These are phyloP conservation scores for Metacarcinus magister DNA, from an alignment of 2,888 invertebrate species.

Conservation along the genomic window DNA sequence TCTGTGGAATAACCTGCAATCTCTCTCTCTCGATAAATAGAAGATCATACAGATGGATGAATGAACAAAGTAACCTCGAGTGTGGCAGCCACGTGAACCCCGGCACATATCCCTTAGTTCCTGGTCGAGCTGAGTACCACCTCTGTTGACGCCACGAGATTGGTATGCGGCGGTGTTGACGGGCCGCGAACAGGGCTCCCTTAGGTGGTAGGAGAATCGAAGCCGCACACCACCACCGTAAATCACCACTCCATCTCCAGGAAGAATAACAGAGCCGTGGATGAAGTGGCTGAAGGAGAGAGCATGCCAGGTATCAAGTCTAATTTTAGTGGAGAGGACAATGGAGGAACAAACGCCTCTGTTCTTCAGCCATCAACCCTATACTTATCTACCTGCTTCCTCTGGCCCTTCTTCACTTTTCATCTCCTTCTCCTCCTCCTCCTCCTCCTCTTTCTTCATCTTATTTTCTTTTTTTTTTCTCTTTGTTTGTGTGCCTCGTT, in stretches of 20 bases:
- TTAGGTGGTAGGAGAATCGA: background rate
- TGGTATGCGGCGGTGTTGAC: slow-evolving; percentile 15
- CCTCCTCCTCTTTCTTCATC: background rate
- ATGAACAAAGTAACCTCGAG: slow-evolving; percentile 41
- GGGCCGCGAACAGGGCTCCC: slow-evolving; percentile 5
- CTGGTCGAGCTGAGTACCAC: background rate
- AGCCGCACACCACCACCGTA: slow-evolving; percentile 8
- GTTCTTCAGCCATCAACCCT: slow-evolving; percentile 43
- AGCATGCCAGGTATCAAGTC: slow-evolving; percentile 37
- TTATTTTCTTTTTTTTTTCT: background rate
- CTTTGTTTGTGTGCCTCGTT: background rate
- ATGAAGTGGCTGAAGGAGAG: slow-evolving; percentile 31
- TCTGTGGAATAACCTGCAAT: background rate
- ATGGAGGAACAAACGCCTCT: slow-evolving; percentile 13
- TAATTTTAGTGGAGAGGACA: slow-evolving; percentile 48
- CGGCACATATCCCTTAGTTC: slow-evolving; percentile 13
- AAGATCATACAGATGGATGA: background rate
- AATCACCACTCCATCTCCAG: slow-evolving; percentile 45
- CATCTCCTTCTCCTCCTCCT: background rate
- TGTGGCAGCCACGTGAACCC: background rate
- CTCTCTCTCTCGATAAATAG: background rate
- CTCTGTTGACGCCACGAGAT: slow-evolving; percentile 20
- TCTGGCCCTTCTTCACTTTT: background rate
- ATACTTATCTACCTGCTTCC: slow-evolving; percentile 21
- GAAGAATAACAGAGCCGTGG: slow-evolving; percentile 36